phyloP scores from a whole-genome alignment of 1,140 invertebrate genomes.

The Pectinophora gossypiella region DNA sequence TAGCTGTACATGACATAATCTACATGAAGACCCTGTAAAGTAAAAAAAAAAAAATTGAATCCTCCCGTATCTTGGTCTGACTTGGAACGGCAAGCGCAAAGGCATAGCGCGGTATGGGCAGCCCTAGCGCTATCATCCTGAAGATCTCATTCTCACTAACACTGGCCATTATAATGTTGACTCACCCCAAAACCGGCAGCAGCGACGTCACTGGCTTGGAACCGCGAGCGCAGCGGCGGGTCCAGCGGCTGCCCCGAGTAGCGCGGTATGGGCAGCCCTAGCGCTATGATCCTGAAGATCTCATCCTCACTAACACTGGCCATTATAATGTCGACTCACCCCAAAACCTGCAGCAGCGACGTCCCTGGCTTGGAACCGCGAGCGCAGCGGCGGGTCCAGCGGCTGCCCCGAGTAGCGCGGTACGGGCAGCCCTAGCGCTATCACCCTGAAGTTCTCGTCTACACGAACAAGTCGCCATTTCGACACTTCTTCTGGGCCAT shows the following conservation, averaged over 20 bases:
- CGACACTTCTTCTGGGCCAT: slow-evolving; percentile 87
- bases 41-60: too few species aligned
- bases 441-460: slow-evolving; percentile 93
- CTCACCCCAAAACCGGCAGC: slow-evolving; percentile 79
- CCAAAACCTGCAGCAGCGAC: slow-evolving; percentile 82
- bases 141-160: slow-evolving; percentile 94
- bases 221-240: slow-evolving; percentile 93
- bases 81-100: slow-evolving; percentile 95
- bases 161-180: too few species aligned
- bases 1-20: too few species aligned
- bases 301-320: slow-evolving; percentile 77
- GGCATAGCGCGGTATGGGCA: slow-evolving; percentile 94
- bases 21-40: too few species aligned
- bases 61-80: too few species aligned
- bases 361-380: slow-evolving; percentile 95
- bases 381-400: slow-evolving; percentile 95
- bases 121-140: slow-evolving; percentile 91
- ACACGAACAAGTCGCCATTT: slow-evolving; percentile 92
- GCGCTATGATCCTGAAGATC: slow-evolving; percentile 93
- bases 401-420: slow-evolving; percentile 95
- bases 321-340: slow-evolving; percentile 56
- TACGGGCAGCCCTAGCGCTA: slow-evolving; percentile 92
- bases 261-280: slow-evolving; percentile 92
- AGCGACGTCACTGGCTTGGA: slow-evolving; percentile 92
- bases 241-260: slow-evolving; percentile 96